These are phyloP conservation scores for Pteronura brasiliensis DNA, from an alignment of 2,113 vertebrate genomes.

Conservation along the genomic window DNA sequence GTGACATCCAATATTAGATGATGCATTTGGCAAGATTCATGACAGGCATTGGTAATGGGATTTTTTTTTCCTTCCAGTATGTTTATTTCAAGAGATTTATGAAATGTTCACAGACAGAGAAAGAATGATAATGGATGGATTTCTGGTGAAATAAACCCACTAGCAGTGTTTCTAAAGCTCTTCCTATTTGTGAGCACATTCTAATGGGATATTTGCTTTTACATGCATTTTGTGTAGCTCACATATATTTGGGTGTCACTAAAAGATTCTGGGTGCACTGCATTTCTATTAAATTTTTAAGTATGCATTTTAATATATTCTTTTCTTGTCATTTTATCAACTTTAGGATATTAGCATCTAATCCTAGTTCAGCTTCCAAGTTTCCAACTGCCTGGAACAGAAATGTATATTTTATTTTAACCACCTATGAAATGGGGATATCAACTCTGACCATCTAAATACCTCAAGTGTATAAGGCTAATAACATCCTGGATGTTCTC, in stretches of 20 bases:
- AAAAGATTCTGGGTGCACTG: background rate
- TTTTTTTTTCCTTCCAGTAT: background rate
- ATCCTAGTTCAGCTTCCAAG: background rate
- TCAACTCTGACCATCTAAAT: background rate
- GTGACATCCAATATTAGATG: constrained; percentile 34
- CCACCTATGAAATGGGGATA: background rate
- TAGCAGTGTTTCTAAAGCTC: background rate
- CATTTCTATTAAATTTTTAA: background rate
- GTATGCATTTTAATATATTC: background rate
- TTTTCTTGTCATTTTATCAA: background rate
- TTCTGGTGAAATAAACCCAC: constrained; percentile 17
- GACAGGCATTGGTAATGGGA: constrained; percentile 35
- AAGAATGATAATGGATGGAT: constrained; percentile 18
- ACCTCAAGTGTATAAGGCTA: background rate
- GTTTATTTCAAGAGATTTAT: constrained; percentile 51
- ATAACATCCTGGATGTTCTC: background rate
- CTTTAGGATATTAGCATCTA: background rate
- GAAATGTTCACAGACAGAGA: constrained; percentile 33
- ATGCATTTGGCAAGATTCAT: constrained; percentile 33
- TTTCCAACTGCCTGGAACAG: background rate
- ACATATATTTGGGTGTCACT: background rate
- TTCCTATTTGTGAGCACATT: background rate
- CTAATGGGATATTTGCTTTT: background rate
- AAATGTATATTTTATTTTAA: constrained; percentile 13
- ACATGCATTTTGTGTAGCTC: background rate